phyloP scores from a whole-genome alignment of 2,888 invertebrate genomes.

The Linnaemya vulpina region DNA sequence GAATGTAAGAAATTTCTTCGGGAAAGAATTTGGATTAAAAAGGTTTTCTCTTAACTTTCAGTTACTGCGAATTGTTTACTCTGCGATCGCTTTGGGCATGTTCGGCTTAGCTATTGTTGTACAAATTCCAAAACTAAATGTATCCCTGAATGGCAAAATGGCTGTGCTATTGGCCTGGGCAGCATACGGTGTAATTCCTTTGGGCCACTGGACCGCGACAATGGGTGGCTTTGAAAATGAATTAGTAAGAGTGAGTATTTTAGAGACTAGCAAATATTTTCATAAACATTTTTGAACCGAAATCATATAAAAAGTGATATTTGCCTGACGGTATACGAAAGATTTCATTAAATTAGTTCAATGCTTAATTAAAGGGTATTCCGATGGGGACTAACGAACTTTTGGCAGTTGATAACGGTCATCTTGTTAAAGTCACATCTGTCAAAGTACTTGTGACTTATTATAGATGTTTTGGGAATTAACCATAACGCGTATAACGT shows the following conservation, averaged over 20 bases:
- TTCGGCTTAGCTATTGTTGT: conserved; percentile 91
- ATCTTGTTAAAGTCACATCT: too few species aligned
- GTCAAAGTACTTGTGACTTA: too few species aligned
- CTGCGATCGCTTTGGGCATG: conserved; percentile 91
- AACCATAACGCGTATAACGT: too few species aligned
- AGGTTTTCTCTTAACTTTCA: conserved; percentile 82
- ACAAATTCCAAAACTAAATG: conserved; percentile 89
- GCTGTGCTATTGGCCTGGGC: conserved; percentile 93
- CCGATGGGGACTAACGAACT: too few species aligned
- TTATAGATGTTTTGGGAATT: too few species aligned
- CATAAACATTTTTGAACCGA: neutral
- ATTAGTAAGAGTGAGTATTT: conserved; percentile 88
- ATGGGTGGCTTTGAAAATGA: conserved; percentile 95
- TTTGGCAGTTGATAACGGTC: too few species aligned
- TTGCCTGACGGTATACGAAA: too few species aligned
- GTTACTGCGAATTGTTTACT: conserved; percentile 91
- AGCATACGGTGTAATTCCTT: conserved; percentile 94
- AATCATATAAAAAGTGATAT: too few species aligned
- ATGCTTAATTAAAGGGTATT: too few species aligned
- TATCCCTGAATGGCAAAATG: conserved; percentile 89
- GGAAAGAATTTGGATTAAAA: neutral
- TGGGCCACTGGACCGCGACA: conserved; percentile 94
- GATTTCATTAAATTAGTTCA: too few species aligned
- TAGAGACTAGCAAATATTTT: neutral
- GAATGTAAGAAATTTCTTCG: conserved; percentile 85